Evolutionary conservation across 2,888 invertebrate genomes (phyloP).

Genomic region (Nephrocerus scutellatus): DNA sequence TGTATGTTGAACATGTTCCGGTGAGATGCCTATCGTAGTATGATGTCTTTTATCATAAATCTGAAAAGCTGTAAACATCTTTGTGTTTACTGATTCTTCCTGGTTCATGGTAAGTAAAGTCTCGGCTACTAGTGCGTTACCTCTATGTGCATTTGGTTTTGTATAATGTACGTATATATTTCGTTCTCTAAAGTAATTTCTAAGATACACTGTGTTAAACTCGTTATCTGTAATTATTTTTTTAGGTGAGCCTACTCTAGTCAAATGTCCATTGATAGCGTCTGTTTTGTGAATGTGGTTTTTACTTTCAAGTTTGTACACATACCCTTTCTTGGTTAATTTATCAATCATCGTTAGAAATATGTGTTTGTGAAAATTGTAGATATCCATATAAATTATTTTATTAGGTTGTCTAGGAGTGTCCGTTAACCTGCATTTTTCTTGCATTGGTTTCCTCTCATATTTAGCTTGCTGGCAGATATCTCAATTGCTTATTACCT

Average conservation of each 20-base stretch:
- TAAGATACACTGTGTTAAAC: no score
- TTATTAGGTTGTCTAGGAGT: slow-evolving; percentile 6
- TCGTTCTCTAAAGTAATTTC: slow-evolving; percentile 6
- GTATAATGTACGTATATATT: slow-evolving; percentile 3
- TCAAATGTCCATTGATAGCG: slow-evolving; percentile 10
- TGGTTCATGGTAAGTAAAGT: slow-evolving; percentile 10
- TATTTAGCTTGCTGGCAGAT: slow-evolving; percentile 7
- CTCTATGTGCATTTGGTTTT: slow-evolving; percentile 9
- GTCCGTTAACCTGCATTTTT: no score
- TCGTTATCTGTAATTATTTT: slow-evolving; percentile 8
- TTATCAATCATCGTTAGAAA: slow-evolving; percentile 11
- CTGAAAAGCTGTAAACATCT: slow-evolving; percentile 9
- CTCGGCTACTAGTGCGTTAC: slow-evolving; percentile 6
- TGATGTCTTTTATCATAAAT: slow-evolving; percentile 10
- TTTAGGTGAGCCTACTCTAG: slow-evolving; percentile 4
- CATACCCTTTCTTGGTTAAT: slow-evolving; percentile 8
- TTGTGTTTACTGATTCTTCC: slow-evolving; percentile 8
- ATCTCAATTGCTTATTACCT: slow-evolving; percentile 7
- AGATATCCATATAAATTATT: slow-evolving; percentile 10
- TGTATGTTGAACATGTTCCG: slow-evolving; percentile 8
- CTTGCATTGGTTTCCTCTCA: slow-evolving; percentile 3
- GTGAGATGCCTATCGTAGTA: slow-evolving; percentile 8
- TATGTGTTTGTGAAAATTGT: slow-evolving; percentile 7
- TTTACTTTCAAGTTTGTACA: neutral
- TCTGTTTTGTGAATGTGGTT: no score